Evolutionary conservation across 2,888 invertebrate genomes (phyloP), one percentile per base, ranked within the genome.

Genomic region (Argyresthia albistria): DNA sequence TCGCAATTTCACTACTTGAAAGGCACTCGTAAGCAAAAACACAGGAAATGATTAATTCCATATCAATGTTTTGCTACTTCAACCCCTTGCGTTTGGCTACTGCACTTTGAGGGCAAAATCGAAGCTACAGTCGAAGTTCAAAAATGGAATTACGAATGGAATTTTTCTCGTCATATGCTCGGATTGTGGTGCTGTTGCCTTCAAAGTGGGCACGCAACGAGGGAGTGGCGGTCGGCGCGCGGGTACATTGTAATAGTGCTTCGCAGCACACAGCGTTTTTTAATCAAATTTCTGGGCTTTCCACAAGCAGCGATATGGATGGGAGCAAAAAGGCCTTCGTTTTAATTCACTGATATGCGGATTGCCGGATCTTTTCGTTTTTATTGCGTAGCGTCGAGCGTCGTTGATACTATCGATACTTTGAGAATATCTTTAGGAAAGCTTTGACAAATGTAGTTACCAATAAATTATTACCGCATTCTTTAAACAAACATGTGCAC

Each of bases 1-100:
- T 80, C 78, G 80, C 83, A 83, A 81, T 86, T 83, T 84, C 37
- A 51, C 80, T 74, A 76, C 77, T 82, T 72, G 73, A 78, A 77
- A 76, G 71, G 65, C 77, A 76, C 74, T 80, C 69, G 75, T 65
- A 67, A 65, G 69, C 65, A 64, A 71, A 53, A 79, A 70, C 67
- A 61, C 70, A 69, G 78, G 78, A 81, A 81, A 81, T 76, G 64
- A 73, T 76, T 76, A 71, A 69, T 75, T 70, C 64, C 66, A 65
- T 75, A 77, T 72, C 70, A 75, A 73, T 76, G 72, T 62, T 71
- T 64, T 61, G 63, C 61, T 64, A 62, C 52, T 46, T 46, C 36
- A 45, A 45, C 51, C 51, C 51, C 45, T 53, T 45, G 36, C 45
- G 37, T 53, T n/a, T 25, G 45, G 12, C 35, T 43, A 25, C 25